Percentiles rank a stretch among this genome's conserved stretches.
These are phyloP conservation scores for Blastobasis adustella DNA, from an alignment of 2,888 invertebrate genomes.

Conservation along the genomic window DNA sequence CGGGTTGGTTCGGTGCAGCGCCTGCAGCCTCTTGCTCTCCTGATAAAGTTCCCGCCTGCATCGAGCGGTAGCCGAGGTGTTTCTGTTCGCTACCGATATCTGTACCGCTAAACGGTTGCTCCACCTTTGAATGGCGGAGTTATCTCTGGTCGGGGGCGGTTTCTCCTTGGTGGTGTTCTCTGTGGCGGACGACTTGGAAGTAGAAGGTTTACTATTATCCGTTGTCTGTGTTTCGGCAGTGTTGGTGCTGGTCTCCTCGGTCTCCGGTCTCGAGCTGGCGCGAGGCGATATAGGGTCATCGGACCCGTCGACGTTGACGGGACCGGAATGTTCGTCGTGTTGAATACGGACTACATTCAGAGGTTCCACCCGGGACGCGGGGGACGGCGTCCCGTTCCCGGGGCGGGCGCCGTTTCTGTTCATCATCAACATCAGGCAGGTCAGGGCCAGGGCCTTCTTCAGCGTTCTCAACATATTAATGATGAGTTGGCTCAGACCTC, in stretches of 20 bases:
- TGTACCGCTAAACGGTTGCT: constrained; percentile 64
- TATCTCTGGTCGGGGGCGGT: constrained; percentile 16
- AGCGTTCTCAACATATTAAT: constrained; percentile 60
- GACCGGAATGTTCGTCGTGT: constrained; percentile 54
- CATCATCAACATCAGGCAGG: constrained; percentile 64
- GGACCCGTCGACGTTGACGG: constrained; percentile 55
- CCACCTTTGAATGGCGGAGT: constrained; percentile 37
- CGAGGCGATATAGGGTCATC: constrained; percentile 37
- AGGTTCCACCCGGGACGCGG: constrained; percentile 42
- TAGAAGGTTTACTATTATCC: constrained; percentile 15
- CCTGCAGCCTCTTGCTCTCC: constrained; percentile 53
- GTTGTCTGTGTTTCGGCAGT: not conserved
- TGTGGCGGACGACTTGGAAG: constrained; percentile 18
- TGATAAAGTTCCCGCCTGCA: constrained; percentile 54
- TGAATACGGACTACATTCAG: constrained; percentile 55
- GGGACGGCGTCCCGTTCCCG: constrained; percentile 29
- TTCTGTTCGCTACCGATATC: constrained; percentile 63
- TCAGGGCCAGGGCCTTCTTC: constrained; percentile 61
- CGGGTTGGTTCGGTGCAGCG: constrained; percentile 60
- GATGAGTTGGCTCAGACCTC: constrained; percentile 59
- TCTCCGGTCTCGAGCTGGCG: constrained; percentile 5
- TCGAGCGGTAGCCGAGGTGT: constrained; percentile 54
- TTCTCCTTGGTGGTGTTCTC: constrained; percentile 20
- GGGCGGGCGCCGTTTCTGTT: constrained; percentile 39
- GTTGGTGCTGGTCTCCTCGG: not conserved